Percentiles rank a stretch among this genome's conserved stretches.
Evolutionary conservation across 2,797 vertebrate genomes (phyloP).

Genomic region (Tarsius wallacei): DNA sequence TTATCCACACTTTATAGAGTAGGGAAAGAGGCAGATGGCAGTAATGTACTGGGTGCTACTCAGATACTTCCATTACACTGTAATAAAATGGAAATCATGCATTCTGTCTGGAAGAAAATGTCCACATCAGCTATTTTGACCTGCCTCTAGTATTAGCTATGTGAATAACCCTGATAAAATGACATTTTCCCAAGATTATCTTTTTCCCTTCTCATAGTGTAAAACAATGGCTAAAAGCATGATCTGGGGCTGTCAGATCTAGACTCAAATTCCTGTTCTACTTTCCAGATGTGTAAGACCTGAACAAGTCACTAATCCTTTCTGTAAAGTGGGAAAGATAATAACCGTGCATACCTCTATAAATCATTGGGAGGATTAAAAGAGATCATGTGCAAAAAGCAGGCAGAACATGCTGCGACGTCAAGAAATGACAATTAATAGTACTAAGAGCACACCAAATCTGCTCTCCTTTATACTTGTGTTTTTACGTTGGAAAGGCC

Average conservation of each 20-base stretch:
- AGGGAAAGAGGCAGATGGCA: constrained; percentile 63
- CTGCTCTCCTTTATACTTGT: background rate
- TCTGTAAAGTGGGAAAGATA: background rate
- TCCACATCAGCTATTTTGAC: constrained; percentile 50
- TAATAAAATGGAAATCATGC: constrained; percentile 71
- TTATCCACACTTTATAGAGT: constrained; percentile 62
- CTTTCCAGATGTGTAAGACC: background rate
- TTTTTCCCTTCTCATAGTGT: constrained; percentile 4
- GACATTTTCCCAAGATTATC: constrained; percentile 34
- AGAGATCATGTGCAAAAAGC: background rate
- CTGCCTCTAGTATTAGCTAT: background rate
- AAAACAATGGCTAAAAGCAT: constrained; percentile 35
- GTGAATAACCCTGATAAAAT: constrained; percentile 22
- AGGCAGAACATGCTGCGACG: background rate
- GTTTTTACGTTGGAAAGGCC: background rate
- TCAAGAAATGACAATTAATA: background rate
- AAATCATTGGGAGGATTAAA: background rate
- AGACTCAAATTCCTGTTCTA: background rate
- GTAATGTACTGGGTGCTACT: background rate
- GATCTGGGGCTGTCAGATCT: background rate
- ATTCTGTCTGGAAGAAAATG: constrained; percentile 56
- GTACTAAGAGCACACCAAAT: background rate
- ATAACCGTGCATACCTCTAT: background rate
- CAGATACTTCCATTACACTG: constrained; percentile 39
- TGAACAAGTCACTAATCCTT: background rate